Base-by-base conservation (phyloP, 2,888 invertebrate species). In the Notodonta dromedarius region DNA sequence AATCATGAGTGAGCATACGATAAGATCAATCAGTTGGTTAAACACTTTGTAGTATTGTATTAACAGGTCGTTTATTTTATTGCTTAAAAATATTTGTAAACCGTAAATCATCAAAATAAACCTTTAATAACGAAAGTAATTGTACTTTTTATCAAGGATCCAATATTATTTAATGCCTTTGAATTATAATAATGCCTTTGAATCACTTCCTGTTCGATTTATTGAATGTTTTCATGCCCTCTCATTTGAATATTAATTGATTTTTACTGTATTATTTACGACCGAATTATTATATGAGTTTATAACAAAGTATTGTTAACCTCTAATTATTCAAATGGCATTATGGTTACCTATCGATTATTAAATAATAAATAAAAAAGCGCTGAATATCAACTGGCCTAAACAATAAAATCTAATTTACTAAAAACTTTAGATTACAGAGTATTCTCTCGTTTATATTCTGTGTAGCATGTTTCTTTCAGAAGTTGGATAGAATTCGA, bases 401-500 rank as follows among this genome's bases (percentile, higher is more conserved):
- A n/a, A 46, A 46, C 24, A 24, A 24, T 24, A 24, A 24, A 24
- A 24, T 24, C 24, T 24, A 24, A 2, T 24, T 24, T 24, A 24
- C 24, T 24, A 2, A 24, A 24, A 24, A 24, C 2, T 24, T 24
- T 2, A 24, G 24, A 24, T 24, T 2, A 24, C 24, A 24, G 24
- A 24, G 24, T 24, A 2, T 24, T 24, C 13, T 46, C 40, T 16
- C 24, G 42, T 44, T 44, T 24, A 14, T 16, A 16, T 56, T 42
- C 13, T 44, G 44, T 14, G 32, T 12, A 52, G 50, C 52, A 52
- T 50, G 16, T 52, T 24, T 48, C 55, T 32, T 61, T 67, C 59
- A 63, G 66, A 67, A 69, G 67, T 65, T 61, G 62, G 61, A 65
- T 57, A 69, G 68, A 70, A 71, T 71, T 64, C 60, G 32, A 42